phyloP scores from a whole-genome alignment of 2,113 vertebrate species.

The Peromyscus maniculatus region DNA sequence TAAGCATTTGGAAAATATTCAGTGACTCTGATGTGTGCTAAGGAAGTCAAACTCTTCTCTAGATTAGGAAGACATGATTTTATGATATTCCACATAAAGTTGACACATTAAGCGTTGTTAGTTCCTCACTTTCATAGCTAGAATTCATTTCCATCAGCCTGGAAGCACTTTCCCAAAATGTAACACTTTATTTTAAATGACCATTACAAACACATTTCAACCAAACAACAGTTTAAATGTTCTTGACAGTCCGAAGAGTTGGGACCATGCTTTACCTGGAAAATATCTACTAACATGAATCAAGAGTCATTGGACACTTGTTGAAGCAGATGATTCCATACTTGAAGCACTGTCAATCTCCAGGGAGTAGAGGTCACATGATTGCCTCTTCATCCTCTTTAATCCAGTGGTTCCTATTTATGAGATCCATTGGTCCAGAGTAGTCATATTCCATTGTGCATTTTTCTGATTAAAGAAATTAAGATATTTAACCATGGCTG shows the following conservation, averaged over 20 bases:
- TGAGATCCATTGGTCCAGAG: background rate
- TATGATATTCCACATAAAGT: background rate
- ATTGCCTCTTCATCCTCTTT: background rate
- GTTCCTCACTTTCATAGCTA: background rate
- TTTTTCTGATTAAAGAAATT: conserved; percentile 57
- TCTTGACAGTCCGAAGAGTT: background rate
- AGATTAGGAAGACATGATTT: background rate
- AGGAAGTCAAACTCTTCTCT: conserved; percentile 13
- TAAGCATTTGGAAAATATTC: conserved; percentile 27
- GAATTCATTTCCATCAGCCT: background rate
- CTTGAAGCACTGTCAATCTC: background rate
- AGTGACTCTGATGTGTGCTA: background rate
- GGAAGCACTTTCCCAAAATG: conserved; percentile 33
- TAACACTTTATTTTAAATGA: conserved; percentile 35
- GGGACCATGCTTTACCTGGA: background rate
- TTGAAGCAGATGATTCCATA: background rate
- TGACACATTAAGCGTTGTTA: background rate
- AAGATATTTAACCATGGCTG: background rate
- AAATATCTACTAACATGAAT: background rate
- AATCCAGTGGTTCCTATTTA: background rate
- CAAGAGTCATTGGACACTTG: background rate
- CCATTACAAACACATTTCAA: conserved; percentile 32
- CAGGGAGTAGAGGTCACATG: background rate
- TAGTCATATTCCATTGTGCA: background rate
- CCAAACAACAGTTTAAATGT: conserved; percentile 19